Evolutionary conservation across 2,888 invertebrate genomes (phyloP).

Genomic region (Aquatica leii): DNA sequence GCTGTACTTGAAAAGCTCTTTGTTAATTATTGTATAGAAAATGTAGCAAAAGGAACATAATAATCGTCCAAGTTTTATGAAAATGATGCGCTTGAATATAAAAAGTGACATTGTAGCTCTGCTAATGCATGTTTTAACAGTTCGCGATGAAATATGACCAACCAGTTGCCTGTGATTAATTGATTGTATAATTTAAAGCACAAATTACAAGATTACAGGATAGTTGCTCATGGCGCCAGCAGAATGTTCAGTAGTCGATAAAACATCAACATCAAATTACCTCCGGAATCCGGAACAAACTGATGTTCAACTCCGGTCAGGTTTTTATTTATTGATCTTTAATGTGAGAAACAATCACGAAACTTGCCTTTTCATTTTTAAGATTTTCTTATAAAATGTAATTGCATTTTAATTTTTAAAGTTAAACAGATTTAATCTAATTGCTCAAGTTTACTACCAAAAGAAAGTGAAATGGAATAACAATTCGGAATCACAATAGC

Average conservation of each 20-base stretch:
- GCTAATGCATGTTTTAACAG: slow-evolving; percentile 45
- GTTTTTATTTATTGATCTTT: slow-evolving; percentile 27
- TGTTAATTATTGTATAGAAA: slow-evolving; percentile 20
- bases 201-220: slow-evolving; percentile 41
- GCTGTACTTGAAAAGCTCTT: slow-evolving; percentile 22
- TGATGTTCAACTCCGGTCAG: slow-evolving; percentile 28
- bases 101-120: slow-evolving; percentile 36
- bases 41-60: slow-evolving; percentile 27
- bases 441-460: not conserved
- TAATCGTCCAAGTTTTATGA: slow-evolving; percentile 33
- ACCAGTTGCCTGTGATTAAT: slow-evolving; percentile 47
- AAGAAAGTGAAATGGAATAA: not conserved
- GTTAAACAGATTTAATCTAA: too few relatives aligned
- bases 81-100: slow-evolving; percentile 27
- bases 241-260: slow-evolving; percentile 31
- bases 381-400: slow-evolving; percentile 3
- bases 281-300: slow-evolving; percentile 37
- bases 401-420: not conserved
- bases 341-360: slow-evolving; percentile 19
- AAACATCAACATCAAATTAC: slow-evolving; percentile 38
- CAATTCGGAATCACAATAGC: not conserved
- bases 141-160: slow-evolving; percentile 45
- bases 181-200: slow-evolving; percentile 46
- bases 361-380: slow-evolving; percentile 3
- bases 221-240: slow-evolving; percentile 34